Evolutionary conservation across 2,797 vertebrate genomes (phyloP), one percentile per base, ranked within the genome.

Genomic region (Brachyrhaphis roseni): DNA sequence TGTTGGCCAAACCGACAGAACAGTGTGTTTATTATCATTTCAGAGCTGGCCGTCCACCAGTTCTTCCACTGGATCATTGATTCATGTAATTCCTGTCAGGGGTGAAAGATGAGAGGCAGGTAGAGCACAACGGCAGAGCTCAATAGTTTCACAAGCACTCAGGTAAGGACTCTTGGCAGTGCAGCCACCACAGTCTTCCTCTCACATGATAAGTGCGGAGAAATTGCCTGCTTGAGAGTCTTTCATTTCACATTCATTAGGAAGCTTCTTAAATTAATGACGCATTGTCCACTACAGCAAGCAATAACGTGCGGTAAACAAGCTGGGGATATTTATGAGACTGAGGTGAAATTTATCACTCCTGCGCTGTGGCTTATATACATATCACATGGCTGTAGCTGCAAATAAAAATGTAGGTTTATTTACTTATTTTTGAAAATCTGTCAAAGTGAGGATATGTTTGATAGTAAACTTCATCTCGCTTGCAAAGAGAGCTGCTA

Each of bases 41-140:
- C 84, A 81, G 84, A 84, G 83, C 83, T 28, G 85, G 73, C 82
- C 89, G 91, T 93, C 90, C 91, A 83, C 93, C 93, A 91, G 82
- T 49, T 77, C 88, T 62, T 86, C 82, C 81, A 68, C 82, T 34
- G 87, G 84, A 84, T 84, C 87, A 82, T 76, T 93, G 92, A 93
- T 90, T 95, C 89, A 91, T 94, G 91, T 91, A 82, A 93, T 93
- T 93, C 89, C 87, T 91, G 93, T 94, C 94, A 88, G 1, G 85
- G 90, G 84, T 93, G 92, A 94, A 90, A 87, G 87, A 94, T 93
- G 93, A 88, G 86, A 55, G 84, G 84, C 83, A n/a, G 18, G 88
- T 59, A 81, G 82, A 80, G 86, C 72, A 31, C 49, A 78, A 74
- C 74, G 31, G 72, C 83, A 78, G 83, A 78, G 88, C 80, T 88